phyloP scores from a whole-genome alignment of 2,113 vertebrate genomes.

The Paradoxurus hermaphroditus region DNA sequence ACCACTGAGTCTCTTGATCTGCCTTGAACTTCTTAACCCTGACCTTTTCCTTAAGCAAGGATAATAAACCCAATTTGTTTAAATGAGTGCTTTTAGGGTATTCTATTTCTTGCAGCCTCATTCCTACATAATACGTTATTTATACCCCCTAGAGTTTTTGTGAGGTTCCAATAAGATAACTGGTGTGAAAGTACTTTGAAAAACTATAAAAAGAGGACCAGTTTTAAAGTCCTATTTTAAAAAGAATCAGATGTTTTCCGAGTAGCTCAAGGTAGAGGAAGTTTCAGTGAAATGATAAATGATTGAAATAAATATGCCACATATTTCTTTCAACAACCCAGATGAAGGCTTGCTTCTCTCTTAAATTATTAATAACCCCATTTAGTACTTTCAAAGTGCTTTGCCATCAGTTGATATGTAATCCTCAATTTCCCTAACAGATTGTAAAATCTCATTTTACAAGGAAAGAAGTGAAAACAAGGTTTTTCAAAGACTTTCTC shows the following conservation, averaged over 20 bases:
- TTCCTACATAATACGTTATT: slow-evolving; percentile 11
- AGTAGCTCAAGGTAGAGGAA: slow-evolving; percentile 1
- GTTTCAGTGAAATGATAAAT: slow-evolving; percentile 28
- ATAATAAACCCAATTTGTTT: not conserved
- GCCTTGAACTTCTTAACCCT: not conserved
- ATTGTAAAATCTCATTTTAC: slow-evolving; percentile 52
- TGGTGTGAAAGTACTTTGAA: not conserved
- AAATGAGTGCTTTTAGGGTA: not conserved
- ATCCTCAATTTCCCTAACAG: slow-evolving; percentile 33
- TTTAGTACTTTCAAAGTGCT: slow-evolving; percentile 56
- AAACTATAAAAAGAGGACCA: not conserved
- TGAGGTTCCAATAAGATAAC: not conserved
- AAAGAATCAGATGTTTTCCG: not conserved
- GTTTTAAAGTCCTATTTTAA: slow-evolving; percentile 33
- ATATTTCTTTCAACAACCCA: not conserved
- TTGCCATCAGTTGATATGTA: slow-evolving; percentile 55
- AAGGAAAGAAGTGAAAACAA: slow-evolving; percentile 35
- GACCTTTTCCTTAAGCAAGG: not conserved
- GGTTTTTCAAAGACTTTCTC: slow-evolving; percentile 45
- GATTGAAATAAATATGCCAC: slow-evolving; percentile 3
- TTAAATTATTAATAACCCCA: slow-evolving; percentile 68
- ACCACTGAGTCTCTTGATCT: not conserved
- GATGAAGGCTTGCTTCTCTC: not conserved
- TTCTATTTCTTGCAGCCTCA: not conserved
- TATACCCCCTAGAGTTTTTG: not conserved